Percentiles rank a stretch among this genome's conserved stretches.
Conservation (phyloP, 2,888 invertebrate genomes). For the Morinoia aosen region DNA sequence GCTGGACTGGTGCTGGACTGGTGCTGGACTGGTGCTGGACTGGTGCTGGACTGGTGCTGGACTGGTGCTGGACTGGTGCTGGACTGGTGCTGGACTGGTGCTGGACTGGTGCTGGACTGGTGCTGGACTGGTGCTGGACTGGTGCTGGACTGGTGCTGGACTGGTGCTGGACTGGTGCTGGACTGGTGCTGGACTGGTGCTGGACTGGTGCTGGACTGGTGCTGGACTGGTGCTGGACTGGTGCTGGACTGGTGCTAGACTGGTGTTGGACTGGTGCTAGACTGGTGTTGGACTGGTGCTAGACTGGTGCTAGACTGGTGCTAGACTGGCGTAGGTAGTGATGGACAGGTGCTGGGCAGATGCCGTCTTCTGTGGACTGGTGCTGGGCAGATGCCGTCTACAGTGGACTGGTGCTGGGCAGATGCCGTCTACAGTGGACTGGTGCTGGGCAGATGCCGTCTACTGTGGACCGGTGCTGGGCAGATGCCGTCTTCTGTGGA, state of each 20-base stretch:
- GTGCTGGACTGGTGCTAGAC: background rate
- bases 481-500: background rate
- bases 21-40: background rate
- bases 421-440: no score
- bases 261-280: no score
- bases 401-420: no score
- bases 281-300: background rate
- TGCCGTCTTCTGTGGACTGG: no score
- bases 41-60: background rate
- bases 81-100: background rate
- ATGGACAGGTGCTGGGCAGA: background rate
- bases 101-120: background rate
- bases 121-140: background rate
- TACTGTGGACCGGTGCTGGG: no score
- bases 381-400: no score
- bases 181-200: background rate
- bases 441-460: no score
- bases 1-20: background rate
- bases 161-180: background rate
- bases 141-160: background rate
- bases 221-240: background rate
- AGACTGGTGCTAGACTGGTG: background rate
- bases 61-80: background rate
- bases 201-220: background rate
- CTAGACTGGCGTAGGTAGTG: background rate